Evolutionary conservation across 1,140 invertebrate genomes (phyloP), one percentile per base, ranked within the genome.

Genomic region (Drosophila pseudoananassae): DNA sequence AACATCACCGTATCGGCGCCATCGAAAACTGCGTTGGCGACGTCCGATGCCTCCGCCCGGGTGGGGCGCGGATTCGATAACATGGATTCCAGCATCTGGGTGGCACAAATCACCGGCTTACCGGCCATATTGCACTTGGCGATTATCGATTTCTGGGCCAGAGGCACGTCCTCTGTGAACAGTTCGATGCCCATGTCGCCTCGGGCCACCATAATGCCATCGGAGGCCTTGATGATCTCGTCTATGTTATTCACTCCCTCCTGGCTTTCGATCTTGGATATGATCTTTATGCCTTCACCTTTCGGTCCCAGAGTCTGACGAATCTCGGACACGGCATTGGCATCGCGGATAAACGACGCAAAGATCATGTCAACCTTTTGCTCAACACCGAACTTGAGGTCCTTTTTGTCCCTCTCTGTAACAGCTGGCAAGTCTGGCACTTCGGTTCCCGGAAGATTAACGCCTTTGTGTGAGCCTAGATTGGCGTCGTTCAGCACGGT

Each of bases 41-140:
- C 98, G 92, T 99, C 98, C 0, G 97, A 97, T 0, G 96, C 96
- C 92, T 99, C 98, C 23, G 98, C 98, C 72, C 98, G 94, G 0
- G 98, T 99, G 4, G 98, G 97, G 12, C 98, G 94, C 1, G 98
- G 98, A 90, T 98, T 99, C 91, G 96, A 97, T 0, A 98, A 95
- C 98, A 99, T 99, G 0, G 97, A 98, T 76, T 99, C 98, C 65
- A 99, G 92, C 98, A 99, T 99, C 90, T 99, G 98, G 2, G 98
- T 99, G 0, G 98, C 98, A 92, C 97, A 98, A 73, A 99, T 99
- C 0, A 98, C 97, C 0, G 98, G 98, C 88, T 99, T 99, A 25
- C 98, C 98, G 94, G 94, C 94, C 91, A 95, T 95, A 92, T 98
- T 98, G 90, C 97, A 98, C 69, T 95, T 94, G 10, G 97, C 96